These are phyloP conservation scores for Lutjanus campechanus DNA, from an alignment of 2,797 vertebrate genomes.

Conservation along the genomic window DNA sequence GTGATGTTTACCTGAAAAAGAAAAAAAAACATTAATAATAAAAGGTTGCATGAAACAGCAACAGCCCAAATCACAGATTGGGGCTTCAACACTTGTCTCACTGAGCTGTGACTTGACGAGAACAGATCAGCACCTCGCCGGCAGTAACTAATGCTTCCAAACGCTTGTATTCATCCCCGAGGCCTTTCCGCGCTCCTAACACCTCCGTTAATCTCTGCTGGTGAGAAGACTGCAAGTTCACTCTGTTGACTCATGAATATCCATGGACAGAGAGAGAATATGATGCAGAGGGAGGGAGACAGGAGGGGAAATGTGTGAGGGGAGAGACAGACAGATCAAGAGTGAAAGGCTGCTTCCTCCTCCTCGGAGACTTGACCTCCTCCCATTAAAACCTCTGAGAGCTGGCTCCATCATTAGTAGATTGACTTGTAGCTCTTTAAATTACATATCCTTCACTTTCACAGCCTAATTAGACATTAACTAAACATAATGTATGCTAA, in stretches of 20 bases:
- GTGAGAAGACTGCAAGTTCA: constrained; percentile 36
- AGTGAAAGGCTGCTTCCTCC: constrained; percentile 21
- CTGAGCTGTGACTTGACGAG: constrained; percentile 59
- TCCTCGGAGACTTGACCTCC: constrained; percentile 25
- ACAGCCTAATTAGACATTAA: constrained; percentile 40
- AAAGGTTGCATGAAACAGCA: constrained; percentile 26
- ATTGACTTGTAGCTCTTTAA: constrained; percentile 39
- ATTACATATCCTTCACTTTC: constrained; percentile 33
- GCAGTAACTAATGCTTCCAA: constrained; percentile 45
- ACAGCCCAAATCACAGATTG: constrained; percentile 36
- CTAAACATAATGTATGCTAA: constrained; percentile 41
- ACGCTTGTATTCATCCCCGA: constrained; percentile 24
- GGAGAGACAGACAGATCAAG: constrained; percentile 1
- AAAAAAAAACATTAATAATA: constrained; percentile 11
- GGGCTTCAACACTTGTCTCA: constrained; percentile 42
- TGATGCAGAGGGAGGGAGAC: constrained; percentile 13
- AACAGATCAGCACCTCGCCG: constrained; percentile 57
- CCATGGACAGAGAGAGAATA: constrained; percentile 8
- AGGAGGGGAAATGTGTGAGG: background rate
- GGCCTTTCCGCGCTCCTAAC: constrained; percentile 34
- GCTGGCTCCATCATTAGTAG: constrained; percentile 21
- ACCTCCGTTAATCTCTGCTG: constrained; percentile 53
- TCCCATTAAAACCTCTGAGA: constrained; percentile 21
- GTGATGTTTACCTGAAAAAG: constrained; percentile 44
- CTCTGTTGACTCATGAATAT: constrained; percentile 50